Conservation (phyloP, 2,888 invertebrate genomes). For the Xylophagus ater region DNA sequence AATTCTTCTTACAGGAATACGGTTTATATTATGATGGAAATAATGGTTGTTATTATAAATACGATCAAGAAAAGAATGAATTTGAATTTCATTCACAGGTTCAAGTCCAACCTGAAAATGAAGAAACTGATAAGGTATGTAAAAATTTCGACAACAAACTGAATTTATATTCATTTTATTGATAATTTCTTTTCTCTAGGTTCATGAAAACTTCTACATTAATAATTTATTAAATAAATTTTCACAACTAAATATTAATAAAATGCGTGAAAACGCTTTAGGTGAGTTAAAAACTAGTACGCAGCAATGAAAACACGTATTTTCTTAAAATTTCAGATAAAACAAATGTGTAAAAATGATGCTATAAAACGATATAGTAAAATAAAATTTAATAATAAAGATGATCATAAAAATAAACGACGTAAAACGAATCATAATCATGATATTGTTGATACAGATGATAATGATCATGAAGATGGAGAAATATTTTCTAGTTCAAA, state of each 20-base stretch:
- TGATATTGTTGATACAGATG: not conserved
- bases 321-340: constrained; percentile 36
- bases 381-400: constrained; percentile 10
- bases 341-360: constrained; percentile 11
- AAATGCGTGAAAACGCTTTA: constrained; percentile 42
- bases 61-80: constrained; percentile 59
- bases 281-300: constrained; percentile 41
- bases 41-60: constrained; percentile 72
- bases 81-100: constrained; percentile 76
- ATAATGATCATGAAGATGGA: constrained; percentile 24
- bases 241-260: constrained; percentile 40
- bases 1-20: constrained; percentile 51
- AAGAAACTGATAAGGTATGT: constrained; percentile 21
- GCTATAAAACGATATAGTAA: constrained; percentile 13
- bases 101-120: constrained; percentile 33
- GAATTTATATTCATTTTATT: not conserved
- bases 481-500: constrained; percentile 22
- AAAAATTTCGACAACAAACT: not conserved
- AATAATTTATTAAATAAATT: constrained; percentile 36
- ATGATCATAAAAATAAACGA: constrained; percentile 20
- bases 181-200: constrained; percentile 16
- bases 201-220: constrained; percentile 29
- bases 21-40: constrained; percentile 83
- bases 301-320: constrained; percentile 39
- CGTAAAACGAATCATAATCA: not conserved